Conservation (phyloP, 2,888 invertebrate genomes). For the Neoascia interrupta region DNA sequence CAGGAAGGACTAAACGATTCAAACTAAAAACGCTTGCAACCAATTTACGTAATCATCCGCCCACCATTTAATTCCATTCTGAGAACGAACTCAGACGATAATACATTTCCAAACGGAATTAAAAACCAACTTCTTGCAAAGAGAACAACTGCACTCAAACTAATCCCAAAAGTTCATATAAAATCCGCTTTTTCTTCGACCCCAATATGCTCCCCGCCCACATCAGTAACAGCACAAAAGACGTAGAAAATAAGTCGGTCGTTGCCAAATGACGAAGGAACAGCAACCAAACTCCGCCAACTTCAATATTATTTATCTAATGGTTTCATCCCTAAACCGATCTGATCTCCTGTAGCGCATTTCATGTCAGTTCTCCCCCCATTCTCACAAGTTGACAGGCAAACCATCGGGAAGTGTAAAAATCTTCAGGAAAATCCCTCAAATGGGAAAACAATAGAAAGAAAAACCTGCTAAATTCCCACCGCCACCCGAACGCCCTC, state of each 20-base stretch:
- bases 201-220: constrained; percentile 10
- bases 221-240: neutral
- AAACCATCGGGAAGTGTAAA: constrained; percentile 39
- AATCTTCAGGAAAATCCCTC: constrained; percentile 52
- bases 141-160: constrained; percentile 50
- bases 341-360: constrained; percentile 32
- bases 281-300: constrained; percentile 16
- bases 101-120: constrained; percentile 29
- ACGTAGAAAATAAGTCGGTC: neutral
- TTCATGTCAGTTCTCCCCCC: constrained; percentile 8
- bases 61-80: neutral
- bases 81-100: constrained; percentile 1
- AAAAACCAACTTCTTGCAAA: constrained; percentile 43
- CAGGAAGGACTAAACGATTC: too few species aligned
- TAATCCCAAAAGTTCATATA: constrained; percentile 49
- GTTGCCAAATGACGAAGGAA: neutral
- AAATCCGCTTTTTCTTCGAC: constrained; percentile 19
- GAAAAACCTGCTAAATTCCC: constrained; percentile 34
- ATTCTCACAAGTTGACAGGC: constrained; percentile 6
- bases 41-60: neutral
- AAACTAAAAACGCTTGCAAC: too few species aligned
- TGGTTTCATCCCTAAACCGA: constrained; percentile 48
- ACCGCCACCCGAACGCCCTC: neutral
- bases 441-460: constrained; percentile 55
- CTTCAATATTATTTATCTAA: constrained; percentile 55